Conservation (phyloP, 2,797 vertebrate species). For the Erethizon dorsatum region DNA sequence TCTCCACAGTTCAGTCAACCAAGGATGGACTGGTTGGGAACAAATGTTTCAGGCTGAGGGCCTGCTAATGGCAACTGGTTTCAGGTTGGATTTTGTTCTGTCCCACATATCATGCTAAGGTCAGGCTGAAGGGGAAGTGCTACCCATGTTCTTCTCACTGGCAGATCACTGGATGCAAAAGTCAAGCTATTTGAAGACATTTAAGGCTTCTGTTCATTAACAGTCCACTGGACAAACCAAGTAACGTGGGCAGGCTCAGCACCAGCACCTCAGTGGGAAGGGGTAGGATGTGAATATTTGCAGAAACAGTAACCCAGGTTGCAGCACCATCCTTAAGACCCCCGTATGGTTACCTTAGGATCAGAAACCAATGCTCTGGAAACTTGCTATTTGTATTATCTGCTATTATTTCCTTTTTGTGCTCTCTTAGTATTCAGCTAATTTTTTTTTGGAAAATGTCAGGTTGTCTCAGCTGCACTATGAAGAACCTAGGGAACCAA, state of each 20-base stretch:
- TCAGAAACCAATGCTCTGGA: constrained; percentile 43
- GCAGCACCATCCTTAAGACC: background rate
- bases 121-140: background rate
- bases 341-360: constrained; percentile 26
- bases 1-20: background rate
- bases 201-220: background rate
- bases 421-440: constrained; percentile 64
- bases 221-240: background rate
- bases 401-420: constrained; percentile 69
- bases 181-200: background rate
- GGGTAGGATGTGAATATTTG: background rate
- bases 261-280: background rate
- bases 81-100: background rate
- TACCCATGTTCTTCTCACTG: background rate
- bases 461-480: constrained; percentile 68
- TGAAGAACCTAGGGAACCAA: constrained; percentile 37
- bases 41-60: background rate
- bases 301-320: background rate
- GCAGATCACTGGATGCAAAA: background rate
- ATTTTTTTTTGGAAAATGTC: constrained; percentile 71
- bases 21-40: background rate
- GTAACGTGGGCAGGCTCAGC: background rate
- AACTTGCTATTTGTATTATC: constrained; percentile 56
- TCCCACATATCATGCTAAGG: background rate
- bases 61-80: background rate